A percentile compares a stretch with the other conserved stretches of the same genome.
phyloP scores from a whole-genome alignment of 2,888 invertebrate species.

The Xylocampa areola region DNA sequence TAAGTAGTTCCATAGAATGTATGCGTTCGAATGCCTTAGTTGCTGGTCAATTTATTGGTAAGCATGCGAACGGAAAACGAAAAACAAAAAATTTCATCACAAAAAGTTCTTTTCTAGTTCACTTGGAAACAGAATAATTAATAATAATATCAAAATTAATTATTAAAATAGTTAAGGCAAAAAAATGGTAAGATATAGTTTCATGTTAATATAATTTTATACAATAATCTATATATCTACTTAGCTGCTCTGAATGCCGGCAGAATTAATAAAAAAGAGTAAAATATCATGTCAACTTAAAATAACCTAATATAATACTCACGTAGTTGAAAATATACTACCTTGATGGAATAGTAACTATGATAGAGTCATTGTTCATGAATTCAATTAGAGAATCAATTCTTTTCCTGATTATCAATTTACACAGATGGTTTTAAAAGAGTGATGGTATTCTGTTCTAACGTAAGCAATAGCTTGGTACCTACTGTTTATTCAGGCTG shows the following conservation, averaged over 20 bases:
- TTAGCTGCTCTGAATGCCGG: too few relatives aligned
- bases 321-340: conserved; percentile 1
- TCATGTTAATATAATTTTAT: too few relatives aligned
- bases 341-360: neutral
- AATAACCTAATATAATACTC: neutral
- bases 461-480: neutral
- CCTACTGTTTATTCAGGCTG: conserved; percentile 1
- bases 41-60: too few relatives aligned
- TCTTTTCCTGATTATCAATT: conserved; percentile 10
- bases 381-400: conserved; percentile 2
- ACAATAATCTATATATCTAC: too few relatives aligned
- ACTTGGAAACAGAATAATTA: too few relatives aligned
- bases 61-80: too few relatives aligned
- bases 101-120: too few relatives aligned
- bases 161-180: too few relatives aligned
- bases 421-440: conserved; percentile 2
- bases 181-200: too few relatives aligned
- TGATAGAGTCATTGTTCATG: conserved; percentile 1
- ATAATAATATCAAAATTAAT: too few relatives aligned
- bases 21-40: conserved; percentile 20
- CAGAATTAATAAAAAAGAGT: neutral
- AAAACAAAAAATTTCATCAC: too few relatives aligned
- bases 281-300: neutral
- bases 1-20: conserved; percentile 3
- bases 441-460: conserved; percentile 1